A percentile compares a stretch with the other conserved stretches of the same genome.
phyloP scores from a whole-genome alignment of 2,113 vertebrate species.

The Taxidea taxus region DNA sequence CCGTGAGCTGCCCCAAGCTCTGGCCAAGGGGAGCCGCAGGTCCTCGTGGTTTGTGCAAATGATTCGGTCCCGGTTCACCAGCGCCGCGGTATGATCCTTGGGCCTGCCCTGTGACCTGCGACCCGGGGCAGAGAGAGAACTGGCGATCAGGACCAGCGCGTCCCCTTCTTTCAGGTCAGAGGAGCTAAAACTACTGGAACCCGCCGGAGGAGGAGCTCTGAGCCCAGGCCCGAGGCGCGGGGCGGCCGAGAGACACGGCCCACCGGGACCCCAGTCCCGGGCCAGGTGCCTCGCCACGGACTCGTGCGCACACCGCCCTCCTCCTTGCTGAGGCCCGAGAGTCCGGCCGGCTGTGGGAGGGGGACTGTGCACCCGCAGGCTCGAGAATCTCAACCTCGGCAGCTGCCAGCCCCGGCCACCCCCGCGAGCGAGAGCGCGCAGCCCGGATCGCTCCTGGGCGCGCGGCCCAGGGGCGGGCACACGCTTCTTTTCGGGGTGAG shows the following conservation, averaged over 20 bases:
- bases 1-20: not conserved
- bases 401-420: not conserved
- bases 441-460: not conserved
- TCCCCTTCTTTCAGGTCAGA: not conserved
- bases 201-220: not conserved
- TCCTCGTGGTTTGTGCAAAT: not conserved
- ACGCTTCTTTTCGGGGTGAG: not conserved
- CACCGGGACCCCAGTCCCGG: not conserved
- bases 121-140: not conserved
- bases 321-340: not conserved
- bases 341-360: not conserved
- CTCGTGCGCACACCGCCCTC: rapidly evolving
- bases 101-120: not conserved
- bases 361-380: no score
- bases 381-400: not conserved
- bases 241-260: not conserved
- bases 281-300: not conserved
- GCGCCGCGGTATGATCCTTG: not conserved
- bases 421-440: no score
- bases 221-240: not conserved
- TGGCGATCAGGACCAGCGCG: not conserved
- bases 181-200: not conserved
- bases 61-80: not conserved
- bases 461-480: not conserved
- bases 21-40: not conserved